Evolutionary conservation across 2,797 vertebrate genomes (phyloP).

Genomic region (Diglossa cyanea): DNA sequence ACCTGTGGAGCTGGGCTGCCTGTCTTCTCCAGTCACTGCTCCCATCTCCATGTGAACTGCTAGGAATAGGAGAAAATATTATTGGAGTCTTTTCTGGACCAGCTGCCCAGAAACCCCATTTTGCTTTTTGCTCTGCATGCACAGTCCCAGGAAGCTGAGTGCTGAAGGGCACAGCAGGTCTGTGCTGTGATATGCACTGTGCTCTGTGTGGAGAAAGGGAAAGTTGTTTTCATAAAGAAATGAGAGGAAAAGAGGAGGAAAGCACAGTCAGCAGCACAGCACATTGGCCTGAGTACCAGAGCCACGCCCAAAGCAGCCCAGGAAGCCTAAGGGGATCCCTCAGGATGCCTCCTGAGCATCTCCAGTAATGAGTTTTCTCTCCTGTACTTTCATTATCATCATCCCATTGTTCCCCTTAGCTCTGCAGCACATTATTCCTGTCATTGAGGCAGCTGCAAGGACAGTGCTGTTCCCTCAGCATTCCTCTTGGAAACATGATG

Average conservation of each 20-base stretch:
- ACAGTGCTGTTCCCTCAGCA: neutral
- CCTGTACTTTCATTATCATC: constrained; percentile 3
- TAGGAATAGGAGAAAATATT: neutral
- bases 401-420: constrained; percentile 12
- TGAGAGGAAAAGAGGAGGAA: neutral
- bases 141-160: neutral
- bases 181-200: rapidly evolving
- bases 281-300: neutral
- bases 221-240: neutral
- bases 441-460: constrained; percentile 39
- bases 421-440: neutral
- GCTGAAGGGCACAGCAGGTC: rapidly evolving
- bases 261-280: neutral
- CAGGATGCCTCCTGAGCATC: neutral
- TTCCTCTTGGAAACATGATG: neutral
- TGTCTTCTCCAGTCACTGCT: neutral
- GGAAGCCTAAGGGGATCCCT: neutral
- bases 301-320: neutral
- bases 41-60: neutral
- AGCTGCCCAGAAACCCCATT: neutral
- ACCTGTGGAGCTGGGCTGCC: neutral
- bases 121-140: neutral
- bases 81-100: neutral
- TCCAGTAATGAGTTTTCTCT: constrained; percentile 49
- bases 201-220: neutral